Evolutionary conservation across 2,113 vertebrate genomes (phyloP), one percentile per base, ranked within the genome.

Genomic region (Caranx ignobilis): DNA sequence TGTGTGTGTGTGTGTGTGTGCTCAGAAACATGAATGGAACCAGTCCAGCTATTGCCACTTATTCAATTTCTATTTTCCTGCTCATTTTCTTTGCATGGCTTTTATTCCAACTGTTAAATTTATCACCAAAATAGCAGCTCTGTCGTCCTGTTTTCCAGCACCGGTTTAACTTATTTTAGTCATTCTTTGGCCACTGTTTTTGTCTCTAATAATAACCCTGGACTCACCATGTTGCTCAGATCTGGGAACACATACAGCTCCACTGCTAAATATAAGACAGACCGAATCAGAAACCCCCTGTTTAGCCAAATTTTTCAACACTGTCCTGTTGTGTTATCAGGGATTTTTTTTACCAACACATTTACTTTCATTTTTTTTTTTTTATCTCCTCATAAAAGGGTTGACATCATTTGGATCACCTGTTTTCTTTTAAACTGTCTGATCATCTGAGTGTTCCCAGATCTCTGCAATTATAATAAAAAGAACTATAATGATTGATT

Each of bases 191-290:
- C 21, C 74, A 13, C 31, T 16, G 11, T 21, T 69, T 70, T 41
- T 5, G 11, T 18, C 32, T 56, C 18, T 37, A 68, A 37, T 43
- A 54, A 54, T 57, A 73, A 34, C 5, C 21, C 34, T 41, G 37
- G 11, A 13, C 65, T 71, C 26, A 39, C 48, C 48, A n/a, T 19
- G 12, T 32, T 50, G 48, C 56, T 41, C 43, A 59, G 35, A 66
- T 77, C 62, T 55, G 37, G 31, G 35, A 80, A 54, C 56, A 67
- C 41, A 54, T 48, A 67, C 41, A 48, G 45, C 50, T 59, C 7
- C 34, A 55, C 12, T 45, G 31, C 48, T 71, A 66, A 78, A 60
- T 64, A 77, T 52, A 45, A 56, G 10, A 2, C 52, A 64, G 26
- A 34, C 43, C 32, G 34, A 11, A 43, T 43, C 50, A 68, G 56